Base-by-base conservation (phyloP, 2,888 invertebrate genomes). In the Agrotis segetum region DNA sequence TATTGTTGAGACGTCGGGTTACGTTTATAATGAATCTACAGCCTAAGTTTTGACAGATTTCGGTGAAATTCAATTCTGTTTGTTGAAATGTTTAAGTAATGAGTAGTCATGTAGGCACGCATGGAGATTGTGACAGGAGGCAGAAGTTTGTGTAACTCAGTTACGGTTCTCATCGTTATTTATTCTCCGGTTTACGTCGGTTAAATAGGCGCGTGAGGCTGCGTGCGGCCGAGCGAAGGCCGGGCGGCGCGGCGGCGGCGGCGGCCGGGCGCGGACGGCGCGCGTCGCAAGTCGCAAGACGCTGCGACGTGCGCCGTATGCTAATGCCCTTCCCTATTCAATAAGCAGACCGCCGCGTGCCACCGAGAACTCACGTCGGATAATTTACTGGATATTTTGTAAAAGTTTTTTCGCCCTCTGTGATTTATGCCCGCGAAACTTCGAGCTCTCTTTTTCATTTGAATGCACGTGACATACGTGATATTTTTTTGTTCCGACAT, bases 331-430 rank as follows among this genome's bases (percentile, higher is more conserved):
- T 91, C 92, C 94, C 95, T 96, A 96, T 96, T 96, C 96, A 96
- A 96, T 96, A 96, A 96, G 95, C 95, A 94, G 95, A 94, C 96
- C 95, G 92, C 94, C 94, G 93, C 95, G 95, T 94, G 95, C 95
- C 94, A 92, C 92, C 92, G 92, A 96, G 94, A 95, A 95, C 94
- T 95, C 96, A 95, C 96, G 96, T 95, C 95, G 95, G 95, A 96
- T 96, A 96, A 96, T 96, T 96, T 96, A 95, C 96, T 96, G 95
- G 95, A 95, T 96, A 96, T 96, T 96, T 96, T 96, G 96, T 96
- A 95, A 95, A 96, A 96, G 92, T 96, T 96, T 96, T 96, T 96
- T 95, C 94, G 93, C 94, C 95, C 92, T 94, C 95, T 92, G 96
- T 96, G 96, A 96, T 96, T 96, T 96, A 96, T 96, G 94, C 93